These are phyloP conservation scores for Oenanthe melanoleuca DNA, from an alignment of 2,113 vertebrate genomes.

Conservation along the genomic window DNA sequence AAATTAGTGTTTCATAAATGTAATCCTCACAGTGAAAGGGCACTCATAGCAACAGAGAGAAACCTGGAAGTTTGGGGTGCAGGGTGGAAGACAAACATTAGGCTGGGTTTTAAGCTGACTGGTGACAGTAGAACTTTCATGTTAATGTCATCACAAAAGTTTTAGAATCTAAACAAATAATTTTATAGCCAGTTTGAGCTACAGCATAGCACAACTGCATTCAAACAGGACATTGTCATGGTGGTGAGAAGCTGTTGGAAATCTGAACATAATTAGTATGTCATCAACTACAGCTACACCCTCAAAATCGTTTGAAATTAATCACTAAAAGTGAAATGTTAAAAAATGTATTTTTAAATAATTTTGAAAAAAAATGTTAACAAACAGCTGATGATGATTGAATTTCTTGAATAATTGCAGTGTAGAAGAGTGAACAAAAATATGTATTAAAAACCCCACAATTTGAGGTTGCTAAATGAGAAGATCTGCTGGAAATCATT, in stretches of 20 bases:
- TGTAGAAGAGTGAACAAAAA: slow-evolving; percentile 18
- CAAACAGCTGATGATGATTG: not conserved
- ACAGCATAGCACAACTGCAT: not conserved
- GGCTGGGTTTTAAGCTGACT: not conserved
- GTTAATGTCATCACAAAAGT: not conserved
- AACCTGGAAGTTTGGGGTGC: slow-evolving; percentile 10
- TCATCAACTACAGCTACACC: not conserved
- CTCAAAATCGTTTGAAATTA: not conserved
- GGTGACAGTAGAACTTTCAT: not conserved
- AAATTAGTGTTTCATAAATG: not conserved
- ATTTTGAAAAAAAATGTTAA: not conserved
- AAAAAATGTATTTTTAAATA: not conserved
- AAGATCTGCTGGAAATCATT: not conserved
- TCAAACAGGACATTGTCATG: not conserved
- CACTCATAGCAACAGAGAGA: not conserved
- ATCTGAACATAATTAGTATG: slow-evolving; percentile 19
- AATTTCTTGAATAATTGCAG: slow-evolving; percentile 9
- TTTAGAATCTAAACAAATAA: slow-evolving; percentile 39
- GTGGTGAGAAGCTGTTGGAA: not conserved
- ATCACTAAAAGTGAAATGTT: not conserved
- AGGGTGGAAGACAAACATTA: slow-evolving; percentile 2
- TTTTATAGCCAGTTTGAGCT: slow-evolving; percentile 24
- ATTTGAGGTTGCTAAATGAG: slow-evolving; percentile 2
- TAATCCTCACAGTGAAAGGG: not conserved
- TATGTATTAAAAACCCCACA: not conserved